phyloP scores from a whole-genome alignment of 2,113 vertebrate genomes.

The Athene cunicularia region DNA sequence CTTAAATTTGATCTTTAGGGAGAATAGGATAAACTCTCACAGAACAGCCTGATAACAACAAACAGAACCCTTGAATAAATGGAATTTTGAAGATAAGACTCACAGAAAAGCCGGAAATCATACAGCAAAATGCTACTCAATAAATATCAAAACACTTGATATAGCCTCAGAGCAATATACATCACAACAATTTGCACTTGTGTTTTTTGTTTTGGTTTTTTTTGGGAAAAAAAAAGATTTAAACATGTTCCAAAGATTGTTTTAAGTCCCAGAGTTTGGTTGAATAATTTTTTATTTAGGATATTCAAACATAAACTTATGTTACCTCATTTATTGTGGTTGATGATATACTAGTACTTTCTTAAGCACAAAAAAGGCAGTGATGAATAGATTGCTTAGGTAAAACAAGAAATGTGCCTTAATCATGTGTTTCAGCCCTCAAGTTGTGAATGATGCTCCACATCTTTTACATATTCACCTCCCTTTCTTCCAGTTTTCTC shows the following conservation, averaged over 20 bases:
- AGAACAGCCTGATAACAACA: constrained; percentile 46
- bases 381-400: neutral
- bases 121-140: neutral
- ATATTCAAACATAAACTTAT: neutral
- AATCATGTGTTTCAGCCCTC: neutral
- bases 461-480: neutral
- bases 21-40: constrained; percentile 32
- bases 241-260: neutral
- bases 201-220: neutral
- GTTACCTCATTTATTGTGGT: neutral
- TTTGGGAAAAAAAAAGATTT: neutral
- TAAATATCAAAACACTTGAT: constrained; percentile 21
- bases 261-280: neutral
- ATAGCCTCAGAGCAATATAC: neutral
- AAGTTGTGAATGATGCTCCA: neutral
- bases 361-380: neutral
- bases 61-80: constrained; percentile 48
- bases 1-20: constrained; percentile 51
- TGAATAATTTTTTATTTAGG: neutral
- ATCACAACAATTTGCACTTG: neutral
- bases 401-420: neutral
- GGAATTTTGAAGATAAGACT: constrained; percentile 45
- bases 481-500: neutral
- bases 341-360: neutral
- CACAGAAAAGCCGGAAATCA: constrained; percentile 8